Conservation (phyloP, 2,888 invertebrate genomes). For the Caenorhabditis angaria region DNA sequence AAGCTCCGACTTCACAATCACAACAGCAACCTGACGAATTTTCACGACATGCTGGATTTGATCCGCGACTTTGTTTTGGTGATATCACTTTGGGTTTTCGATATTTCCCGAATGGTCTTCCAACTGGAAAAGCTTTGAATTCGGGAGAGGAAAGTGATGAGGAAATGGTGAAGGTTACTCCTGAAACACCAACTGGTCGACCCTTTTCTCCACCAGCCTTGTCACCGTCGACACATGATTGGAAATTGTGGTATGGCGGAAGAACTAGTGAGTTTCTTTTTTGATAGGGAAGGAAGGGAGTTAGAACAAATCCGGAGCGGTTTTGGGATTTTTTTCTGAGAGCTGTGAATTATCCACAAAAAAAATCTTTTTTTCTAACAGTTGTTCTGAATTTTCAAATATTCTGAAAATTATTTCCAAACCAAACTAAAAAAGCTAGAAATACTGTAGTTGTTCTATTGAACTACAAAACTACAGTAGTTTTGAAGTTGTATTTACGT, state of each 20-base stretch:
- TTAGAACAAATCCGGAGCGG: not conserved
- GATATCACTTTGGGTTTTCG: conserved; percentile 85
- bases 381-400: no score
- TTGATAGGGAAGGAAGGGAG: not conserved
- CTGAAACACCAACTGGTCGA: conserved; percentile 21
- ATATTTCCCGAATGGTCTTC: conserved; percentile 60
- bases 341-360: no score
- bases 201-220: conserved; percentile 35
- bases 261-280: conserved; percentile 25
- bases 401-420: no score
- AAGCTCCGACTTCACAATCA: not conserved
- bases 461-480: no score
- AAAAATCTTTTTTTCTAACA: no score
- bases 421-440: no score
- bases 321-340: no score
- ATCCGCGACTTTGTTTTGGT: conserved; percentile 89
- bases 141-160: conserved; percentile 41
- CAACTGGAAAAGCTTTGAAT: conserved; percentile 43
- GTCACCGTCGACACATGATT: conserved; percentile 37
- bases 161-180: conserved; percentile 11
- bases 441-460: no score
- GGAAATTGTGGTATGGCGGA: conserved; percentile 45
- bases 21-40: conserved; percentile 50
- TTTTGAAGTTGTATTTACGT: no score
- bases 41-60: conserved; percentile 83